Conservation (phyloP, 2,888 invertebrate genomes). For the Gymnoscelis rufifasciata region DNA sequence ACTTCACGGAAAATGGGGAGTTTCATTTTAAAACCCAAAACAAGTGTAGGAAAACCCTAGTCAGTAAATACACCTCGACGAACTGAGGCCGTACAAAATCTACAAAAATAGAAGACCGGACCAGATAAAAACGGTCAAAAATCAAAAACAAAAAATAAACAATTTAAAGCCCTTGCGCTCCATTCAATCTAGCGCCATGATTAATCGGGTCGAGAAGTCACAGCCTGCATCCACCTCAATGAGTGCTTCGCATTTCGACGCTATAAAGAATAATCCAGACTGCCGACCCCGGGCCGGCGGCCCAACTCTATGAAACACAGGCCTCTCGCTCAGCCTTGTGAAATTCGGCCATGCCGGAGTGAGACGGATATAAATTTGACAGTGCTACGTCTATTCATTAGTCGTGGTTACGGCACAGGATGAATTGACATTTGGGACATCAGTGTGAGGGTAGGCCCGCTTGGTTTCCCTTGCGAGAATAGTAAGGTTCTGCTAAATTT, state of each 20-base stretch:
- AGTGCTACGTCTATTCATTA: slow-evolving; percentile 71
- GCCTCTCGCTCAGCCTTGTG: slow-evolving; percentile 53
- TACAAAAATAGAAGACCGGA: slow-evolving; percentile 3
- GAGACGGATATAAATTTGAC: slow-evolving; percentile 55
- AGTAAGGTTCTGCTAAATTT: slow-evolving; percentile 61
- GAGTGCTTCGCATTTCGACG: slow-evolving; percentile 72
- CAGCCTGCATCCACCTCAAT: slow-evolving; percentile 70
- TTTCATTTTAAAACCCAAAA: not conserved
- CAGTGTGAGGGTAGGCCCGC: slow-evolving; percentile 49
- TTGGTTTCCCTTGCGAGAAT: slow-evolving; percentile 58
- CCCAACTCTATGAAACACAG: slow-evolving; percentile 46
- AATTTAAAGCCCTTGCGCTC: slow-evolving; percentile 10
- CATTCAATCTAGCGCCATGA: slow-evolving; percentile 43
- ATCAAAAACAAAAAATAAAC: slow-evolving; percentile 5
- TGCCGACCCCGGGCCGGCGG: slow-evolving; percentile 52
- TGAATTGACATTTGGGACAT: slow-evolving; percentile 75
- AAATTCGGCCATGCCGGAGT: slow-evolving; percentile 39
- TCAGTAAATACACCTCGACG: too few relatives aligned
- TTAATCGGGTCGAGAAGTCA: slow-evolving; percentile 70
- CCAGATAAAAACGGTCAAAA: too few relatives aligned
- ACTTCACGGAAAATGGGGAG: slow-evolving; percentile 4
- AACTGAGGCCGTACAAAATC: too few relatives aligned
- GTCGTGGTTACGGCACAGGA: slow-evolving; percentile 68
- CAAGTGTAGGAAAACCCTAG: too few relatives aligned
- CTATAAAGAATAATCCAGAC: slow-evolving; percentile 74